These are phyloP conservation scores for Leptothorax acervorum DNA, from an alignment of 2,888 invertebrate species.

Conservation along the genomic window DNA sequence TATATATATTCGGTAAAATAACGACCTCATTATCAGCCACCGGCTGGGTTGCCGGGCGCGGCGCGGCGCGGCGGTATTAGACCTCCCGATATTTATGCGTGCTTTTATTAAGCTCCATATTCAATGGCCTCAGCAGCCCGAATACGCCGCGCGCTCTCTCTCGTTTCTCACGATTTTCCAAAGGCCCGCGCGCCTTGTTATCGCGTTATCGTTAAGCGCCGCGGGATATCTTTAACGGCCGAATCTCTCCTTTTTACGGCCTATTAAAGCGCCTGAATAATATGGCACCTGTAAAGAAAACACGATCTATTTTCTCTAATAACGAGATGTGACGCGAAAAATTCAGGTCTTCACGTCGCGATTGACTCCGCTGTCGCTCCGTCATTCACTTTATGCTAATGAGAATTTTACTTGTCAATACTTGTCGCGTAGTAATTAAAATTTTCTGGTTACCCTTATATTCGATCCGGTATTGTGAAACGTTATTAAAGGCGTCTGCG, in stretches of 20 bases:
- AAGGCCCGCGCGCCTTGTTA: slow-evolving; percentile 25
- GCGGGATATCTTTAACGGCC: slow-evolving; percentile 26
- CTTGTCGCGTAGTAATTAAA: slow-evolving; percentile 1
- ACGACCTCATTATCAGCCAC: slow-evolving; percentile 82
- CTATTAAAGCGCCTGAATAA: slow-evolving; percentile 30
- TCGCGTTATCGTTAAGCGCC: slow-evolving; percentile 56
- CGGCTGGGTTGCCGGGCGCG: slow-evolving; percentile 72
- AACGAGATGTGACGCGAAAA: neutral
- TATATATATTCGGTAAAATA: slow-evolving; percentile 72
- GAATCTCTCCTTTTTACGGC: slow-evolving; percentile 21
- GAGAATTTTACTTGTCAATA: slow-evolving; percentile 16
- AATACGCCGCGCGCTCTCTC: neutral
- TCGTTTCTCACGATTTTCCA: slow-evolving; percentile 52
- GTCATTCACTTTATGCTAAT: neutral
- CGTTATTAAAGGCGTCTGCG: neutral
- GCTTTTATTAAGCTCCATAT: slow-evolving; percentile 78
- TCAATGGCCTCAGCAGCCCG: slow-evolving; percentile 54
- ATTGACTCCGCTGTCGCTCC: slow-evolving; percentile 6
- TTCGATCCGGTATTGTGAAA: neutral
- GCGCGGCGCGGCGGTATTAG: slow-evolving; percentile 71
- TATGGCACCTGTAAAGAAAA: neutral
- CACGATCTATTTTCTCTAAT: slow-evolving; percentile 7
- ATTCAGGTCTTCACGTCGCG: neutral
- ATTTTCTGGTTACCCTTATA: neutral
- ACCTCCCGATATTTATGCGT: slow-evolving; percentile 78